Conservation (phyloP, 2,888 invertebrate species). For the Ophraella communa region DNA sequence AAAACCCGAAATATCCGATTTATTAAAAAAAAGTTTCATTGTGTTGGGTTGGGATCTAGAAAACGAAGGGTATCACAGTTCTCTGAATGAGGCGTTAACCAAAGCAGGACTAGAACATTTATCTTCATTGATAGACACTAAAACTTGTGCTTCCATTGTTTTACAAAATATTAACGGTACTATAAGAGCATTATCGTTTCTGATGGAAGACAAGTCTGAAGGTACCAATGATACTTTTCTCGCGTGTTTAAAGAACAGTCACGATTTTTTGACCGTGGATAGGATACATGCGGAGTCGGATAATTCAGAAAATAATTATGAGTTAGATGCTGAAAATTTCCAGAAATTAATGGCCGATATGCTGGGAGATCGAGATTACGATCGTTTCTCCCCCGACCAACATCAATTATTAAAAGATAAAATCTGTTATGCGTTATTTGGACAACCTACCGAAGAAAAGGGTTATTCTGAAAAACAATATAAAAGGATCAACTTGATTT, state of each 20-base stretch:
- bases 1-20: conserved; percentile 37
- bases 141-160: conserved; percentile 9
- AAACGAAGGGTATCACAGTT: conserved; percentile 41
- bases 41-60: conserved; percentile 52
- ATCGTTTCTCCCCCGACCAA: conserved; percentile 63
- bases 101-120: conserved; percentile 38
- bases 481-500: conserved; percentile 45
- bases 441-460: conserved; percentile 61
- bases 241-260: conserved; percentile 37
- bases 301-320: conserved; percentile 33
- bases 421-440: conserved; percentile 65
- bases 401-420: conserved; percentile 63
- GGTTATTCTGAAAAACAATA: conserved; percentile 53
- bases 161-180: conserved; percentile 20
- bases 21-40: conserved; percentile 44
- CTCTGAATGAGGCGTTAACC: conserved; percentile 40
- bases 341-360: conserved; percentile 67
- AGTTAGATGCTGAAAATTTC: conserved; percentile 50
- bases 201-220: conserved; percentile 37
- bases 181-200: conserved; percentile 7
- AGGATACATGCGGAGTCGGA: conserved; percentile 38
- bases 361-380: conserved; percentile 64
- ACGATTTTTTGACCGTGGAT: conserved; percentile 37
- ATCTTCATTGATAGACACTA: conserved; percentile 31
- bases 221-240: conserved; percentile 32